phyloP scores from a whole-genome alignment of 2,888 invertebrate species.

The Drosophila anomelani region DNA sequence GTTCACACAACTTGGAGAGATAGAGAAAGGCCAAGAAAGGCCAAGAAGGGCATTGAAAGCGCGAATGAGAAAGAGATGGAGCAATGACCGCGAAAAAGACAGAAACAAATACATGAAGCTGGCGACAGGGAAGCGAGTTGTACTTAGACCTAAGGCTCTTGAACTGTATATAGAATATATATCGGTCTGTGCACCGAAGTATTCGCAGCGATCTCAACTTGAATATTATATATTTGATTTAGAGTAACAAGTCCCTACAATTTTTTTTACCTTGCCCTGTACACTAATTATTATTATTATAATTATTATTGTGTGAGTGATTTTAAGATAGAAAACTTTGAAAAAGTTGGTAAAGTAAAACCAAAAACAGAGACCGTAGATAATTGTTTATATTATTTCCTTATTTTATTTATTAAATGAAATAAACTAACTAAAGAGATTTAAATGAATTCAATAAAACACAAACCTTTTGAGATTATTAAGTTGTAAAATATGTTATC shows the following conservation, averaged over 20 bases:
- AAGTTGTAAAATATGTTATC: no score
- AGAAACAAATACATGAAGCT: background rate
- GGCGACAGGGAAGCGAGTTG: constrained; percentile 2
- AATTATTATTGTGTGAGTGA: constrained; percentile 5
- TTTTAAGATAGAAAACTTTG: constrained; percentile 41
- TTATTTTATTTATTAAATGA: background rate
- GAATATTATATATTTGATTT: constrained; percentile 53
- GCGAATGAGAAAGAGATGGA: background rate
- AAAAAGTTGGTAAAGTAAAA: constrained; percentile 27
- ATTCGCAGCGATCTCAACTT: constrained; percentile 36
- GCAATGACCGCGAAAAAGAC: constrained; percentile 5
- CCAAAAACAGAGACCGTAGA: constrained; percentile 15
- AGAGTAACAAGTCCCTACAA: background rate
- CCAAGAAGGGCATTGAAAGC: background rate
- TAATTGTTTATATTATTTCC: background rate
- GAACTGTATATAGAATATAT: constrained; percentile 33
- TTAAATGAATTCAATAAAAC: background rate
- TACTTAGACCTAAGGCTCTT: constrained; percentile 26
- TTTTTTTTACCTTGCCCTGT: constrained; percentile 33
- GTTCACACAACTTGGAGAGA: constrained; percentile 7
- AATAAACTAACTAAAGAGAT: background rate
- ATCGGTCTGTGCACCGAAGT: background rate
- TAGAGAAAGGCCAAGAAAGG: background rate
- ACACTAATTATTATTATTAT: constrained; percentile 3
- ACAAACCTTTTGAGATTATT: no score